Evolutionary conservation across 2,888 invertebrate species (phyloP), one percentile per base, ranked within the genome.

Genomic region (Zaprionus obscuricornis): DNA sequence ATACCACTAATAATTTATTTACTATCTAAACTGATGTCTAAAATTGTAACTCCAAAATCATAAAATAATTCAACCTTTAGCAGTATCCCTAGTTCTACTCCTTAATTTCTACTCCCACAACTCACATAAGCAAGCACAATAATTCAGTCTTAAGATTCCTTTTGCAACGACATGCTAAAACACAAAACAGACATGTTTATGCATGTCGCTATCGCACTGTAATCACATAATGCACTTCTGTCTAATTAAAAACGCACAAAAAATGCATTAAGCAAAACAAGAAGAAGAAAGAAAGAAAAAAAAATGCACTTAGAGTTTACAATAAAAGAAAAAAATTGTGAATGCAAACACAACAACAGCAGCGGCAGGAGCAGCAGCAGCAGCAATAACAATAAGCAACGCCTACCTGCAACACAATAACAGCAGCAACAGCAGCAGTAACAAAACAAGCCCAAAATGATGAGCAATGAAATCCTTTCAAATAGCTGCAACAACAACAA

Each of bases 401-500:
- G 65, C 55, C 69, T 77, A 74, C 69, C 74, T 69, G 69, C 4
- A 46, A 10, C 37, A 51, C 33, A 49, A 37, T 43, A 40, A n/a
- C n/a, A n/a, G n/a, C n/a, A n/a, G n/a, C 3, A 14, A 18, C 47
- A 50, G 56, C 26, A 47, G 39, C 46, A 39, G 26, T 37, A 37
- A 5, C 40, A 14, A 18, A 20, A 29, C 24, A 20, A 39, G 45
- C 36, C 43, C 58, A 47, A 36, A 37, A 49, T 45, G 68, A 74
- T 74, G 77, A 77, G 74, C 77, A 76, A 84, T 65, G 85, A 77
- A 84, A 81, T 84, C 85, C 78, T 78, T 84, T 84, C 79, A 56
- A 83, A 83, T 69, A 60, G 68, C 75, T 60, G 8, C 65, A 52
- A 22, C 55, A 58, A 49, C 33, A 66, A 42, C 47, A n/a, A n/a